Percentiles rank a stretch among this genome's conserved stretches.
Conservation (phyloP, 2,888 invertebrate genomes). For the Deilephila porcellus region DNA sequence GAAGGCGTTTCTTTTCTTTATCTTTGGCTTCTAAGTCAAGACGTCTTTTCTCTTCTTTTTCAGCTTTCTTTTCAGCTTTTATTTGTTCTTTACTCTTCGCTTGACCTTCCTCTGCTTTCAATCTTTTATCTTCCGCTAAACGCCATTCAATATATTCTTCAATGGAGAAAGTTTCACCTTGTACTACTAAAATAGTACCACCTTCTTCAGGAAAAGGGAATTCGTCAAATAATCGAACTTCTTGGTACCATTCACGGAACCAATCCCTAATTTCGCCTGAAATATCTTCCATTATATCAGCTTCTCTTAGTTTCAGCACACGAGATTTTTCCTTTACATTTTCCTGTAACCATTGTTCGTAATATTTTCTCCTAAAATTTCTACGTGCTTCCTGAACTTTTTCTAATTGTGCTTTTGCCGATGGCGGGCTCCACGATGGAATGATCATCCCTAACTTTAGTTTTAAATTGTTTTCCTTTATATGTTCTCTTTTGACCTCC, state of each 20-base stretch:
- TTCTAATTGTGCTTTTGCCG: conserved; percentile 75
- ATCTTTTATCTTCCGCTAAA: conserved; percentile 62
- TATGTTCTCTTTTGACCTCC: conserved; percentile 66
- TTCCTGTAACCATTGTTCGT: conserved; percentile 73
- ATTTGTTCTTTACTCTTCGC: conserved; percentile 75
- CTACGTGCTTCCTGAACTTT: conserved; percentile 76
- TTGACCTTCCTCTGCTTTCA: conserved; percentile 65
- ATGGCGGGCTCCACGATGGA: conserved; percentile 74
- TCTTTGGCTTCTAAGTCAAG: conserved; percentile 62
- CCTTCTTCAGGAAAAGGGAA: conserved; percentile 90
- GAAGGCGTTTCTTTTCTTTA: conserved; percentile 65
- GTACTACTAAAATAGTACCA: conserved; percentile 86
- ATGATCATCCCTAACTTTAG: conserved; percentile 84
- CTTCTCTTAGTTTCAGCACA: conserved; percentile 78
- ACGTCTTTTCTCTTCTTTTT: conserved; percentile 72
- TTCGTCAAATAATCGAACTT: conserved; percentile 86
- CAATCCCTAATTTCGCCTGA: conserved; percentile 90
- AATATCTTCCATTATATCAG: conserved; percentile 89
- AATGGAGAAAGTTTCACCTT: conserved; percentile 85
- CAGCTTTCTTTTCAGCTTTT: conserved; percentile 72
- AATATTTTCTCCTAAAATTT: conserved; percentile 71
- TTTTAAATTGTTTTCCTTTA: conserved; percentile 71
- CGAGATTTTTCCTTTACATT: conserved; percentile 79
- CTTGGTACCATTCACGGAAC: conserved; percentile 87
- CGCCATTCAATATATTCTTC: conserved; percentile 83